Evolutionary conservation across 2,797 vertebrate species (phyloP).

Genomic region (Enteromius radiatus): DNA sequence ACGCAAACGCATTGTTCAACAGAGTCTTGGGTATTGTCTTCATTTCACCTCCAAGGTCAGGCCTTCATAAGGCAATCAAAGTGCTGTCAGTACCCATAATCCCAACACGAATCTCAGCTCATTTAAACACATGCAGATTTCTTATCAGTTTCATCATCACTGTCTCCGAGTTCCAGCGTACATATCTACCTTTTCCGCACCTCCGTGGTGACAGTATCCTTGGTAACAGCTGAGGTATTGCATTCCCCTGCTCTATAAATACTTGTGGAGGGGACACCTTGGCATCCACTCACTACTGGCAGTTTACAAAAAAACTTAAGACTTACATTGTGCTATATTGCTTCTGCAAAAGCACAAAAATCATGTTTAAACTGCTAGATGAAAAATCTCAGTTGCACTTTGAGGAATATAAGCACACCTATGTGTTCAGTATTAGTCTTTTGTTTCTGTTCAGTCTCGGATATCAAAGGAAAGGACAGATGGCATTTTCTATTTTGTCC

Average conservation of each 20-base stretch:
- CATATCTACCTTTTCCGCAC: constrained; percentile 61
- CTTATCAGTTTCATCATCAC: constrained; percentile 60
- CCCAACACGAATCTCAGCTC: constrained; percentile 5
- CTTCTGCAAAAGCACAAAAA: neutral
- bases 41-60: constrained; percentile 37
- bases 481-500: constrained; percentile 11
- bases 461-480: constrained; percentile 29
- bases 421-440: neutral
- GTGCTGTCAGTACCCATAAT: constrained; percentile 27
- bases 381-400: neutral
- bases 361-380: neutral
- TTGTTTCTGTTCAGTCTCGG: constrained; percentile 20
- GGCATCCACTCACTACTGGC: constrained; percentile 58
- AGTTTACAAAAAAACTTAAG: constrained; percentile 32
- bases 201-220: constrained; percentile 81
- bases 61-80: constrained; percentile 33
- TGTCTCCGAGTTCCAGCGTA: constrained; percentile 47
- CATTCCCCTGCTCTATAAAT: constrained; percentile 82
- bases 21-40: constrained; percentile 9
- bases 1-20: neutral
- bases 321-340: neutral
- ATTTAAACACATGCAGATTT: constrained; percentile 46
- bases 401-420: neutral
- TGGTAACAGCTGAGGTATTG: constrained; percentile 83
- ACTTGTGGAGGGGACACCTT: constrained; percentile 79